phyloP scores from a whole-genome alignment of 2,888 invertebrate species.

The Melitaea athalia region DNA sequence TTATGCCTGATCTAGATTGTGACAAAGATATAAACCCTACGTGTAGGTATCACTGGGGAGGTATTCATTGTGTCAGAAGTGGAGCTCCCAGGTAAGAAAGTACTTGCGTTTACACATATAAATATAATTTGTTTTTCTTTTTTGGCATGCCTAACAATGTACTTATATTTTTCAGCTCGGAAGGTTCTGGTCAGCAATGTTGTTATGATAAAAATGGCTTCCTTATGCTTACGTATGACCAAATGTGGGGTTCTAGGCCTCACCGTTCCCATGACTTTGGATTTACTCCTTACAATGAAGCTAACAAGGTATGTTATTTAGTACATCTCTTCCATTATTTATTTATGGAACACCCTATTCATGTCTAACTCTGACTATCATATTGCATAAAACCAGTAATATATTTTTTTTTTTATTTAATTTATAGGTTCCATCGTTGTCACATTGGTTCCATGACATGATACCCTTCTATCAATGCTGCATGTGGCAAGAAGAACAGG shows the following conservation, averaged over 20 bases:
- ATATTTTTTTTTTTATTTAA: not conserved
- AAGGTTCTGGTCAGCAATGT: conserved; percentile 97
- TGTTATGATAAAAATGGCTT: conserved; percentile 97
- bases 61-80: conserved; percentile 95
- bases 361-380: too few relatives aligned
- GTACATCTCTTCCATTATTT: not conserved
- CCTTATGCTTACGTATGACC: conserved; percentile 97
- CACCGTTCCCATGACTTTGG: conserved; percentile 94
- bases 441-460: conserved; percentile 98
- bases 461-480: conserved; percentile 97
- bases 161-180: conserved; percentile 79
- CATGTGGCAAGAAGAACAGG: conserved; percentile 95
- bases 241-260: conserved; percentile 96
- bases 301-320: conserved; percentile 87
- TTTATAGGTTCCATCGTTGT: conserved; percentile 90
- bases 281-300: conserved; percentile 95
- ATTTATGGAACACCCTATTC: not conserved
- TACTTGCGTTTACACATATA: not conserved
- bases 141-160: not conserved
- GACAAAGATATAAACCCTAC: conserved; percentile 95
- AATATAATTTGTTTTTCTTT: not conserved
- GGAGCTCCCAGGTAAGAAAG: conserved; percentile 91
- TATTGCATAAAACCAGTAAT: not conserved
- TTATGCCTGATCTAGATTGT: conserved; percentile 93
- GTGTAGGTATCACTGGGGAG: conserved; percentile 94